Evolutionary conservation across 2,888 invertebrate species (phyloP).

Genomic region (Trissoscelio sp.): DNA sequence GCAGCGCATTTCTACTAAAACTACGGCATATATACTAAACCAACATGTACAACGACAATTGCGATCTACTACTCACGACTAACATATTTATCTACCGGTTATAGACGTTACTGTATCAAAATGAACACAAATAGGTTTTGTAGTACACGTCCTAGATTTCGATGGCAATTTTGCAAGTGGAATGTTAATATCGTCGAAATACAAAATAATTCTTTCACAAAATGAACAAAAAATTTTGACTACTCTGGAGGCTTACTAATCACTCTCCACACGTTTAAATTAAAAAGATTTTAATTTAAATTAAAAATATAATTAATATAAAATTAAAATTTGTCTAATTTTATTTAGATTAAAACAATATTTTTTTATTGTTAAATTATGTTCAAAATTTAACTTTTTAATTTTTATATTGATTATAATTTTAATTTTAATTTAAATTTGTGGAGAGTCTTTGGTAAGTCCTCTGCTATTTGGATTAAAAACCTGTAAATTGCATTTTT

Average conservation of each 20-base stretch:
- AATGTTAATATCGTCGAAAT: background rate
- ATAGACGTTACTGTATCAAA: slow-evolving; percentile 37
- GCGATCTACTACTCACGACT: slow-evolving; percentile 43
- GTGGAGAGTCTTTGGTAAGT: too few species aligned
- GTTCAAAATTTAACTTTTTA: too few species aligned
- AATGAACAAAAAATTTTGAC: background rate
- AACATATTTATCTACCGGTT: slow-evolving; percentile 43
- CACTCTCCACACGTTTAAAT: too few species aligned
- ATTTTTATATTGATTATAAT: too few species aligned
- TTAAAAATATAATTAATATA: too few species aligned
- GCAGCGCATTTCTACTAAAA: slow-evolving; percentile 39
- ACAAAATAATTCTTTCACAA: background rate
- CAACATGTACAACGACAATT: slow-evolving; percentile 41
- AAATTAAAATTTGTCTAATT: too few species aligned
- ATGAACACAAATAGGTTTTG: slow-evolving; percentile 40
- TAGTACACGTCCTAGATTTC: background rate
- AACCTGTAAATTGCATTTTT: too few species aligned
- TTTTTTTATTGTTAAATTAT: too few species aligned
- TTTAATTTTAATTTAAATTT: too few species aligned
- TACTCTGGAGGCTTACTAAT: background rate
- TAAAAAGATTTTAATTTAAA: too few species aligned
- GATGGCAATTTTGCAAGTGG: slow-evolving; percentile 2
- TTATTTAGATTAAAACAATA: too few species aligned
- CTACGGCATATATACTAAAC: slow-evolving; percentile 38
- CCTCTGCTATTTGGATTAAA: too few species aligned